Conservation (phyloP, 2,797 vertebrate genomes). For the Octomys mimax region DNA sequence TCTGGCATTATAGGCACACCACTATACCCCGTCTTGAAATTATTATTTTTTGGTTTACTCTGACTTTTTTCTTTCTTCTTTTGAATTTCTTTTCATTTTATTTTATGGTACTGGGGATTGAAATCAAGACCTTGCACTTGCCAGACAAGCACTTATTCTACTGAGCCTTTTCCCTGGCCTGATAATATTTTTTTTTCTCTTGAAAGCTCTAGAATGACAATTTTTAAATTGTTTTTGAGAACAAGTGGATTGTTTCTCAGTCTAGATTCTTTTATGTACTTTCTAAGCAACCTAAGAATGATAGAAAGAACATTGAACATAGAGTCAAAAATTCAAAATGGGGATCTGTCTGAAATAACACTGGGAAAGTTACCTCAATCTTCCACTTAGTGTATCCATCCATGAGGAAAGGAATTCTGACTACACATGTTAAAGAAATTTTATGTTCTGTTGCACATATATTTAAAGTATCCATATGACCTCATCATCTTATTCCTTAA, state of each 20-base stretch:
- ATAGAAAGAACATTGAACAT: neutral
- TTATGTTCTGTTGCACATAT: neutral
- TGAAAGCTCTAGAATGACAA: neutral
- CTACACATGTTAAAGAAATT: neutral
- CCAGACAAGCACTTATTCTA: too few species aligned
- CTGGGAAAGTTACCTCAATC: neutral
- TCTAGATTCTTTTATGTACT: neutral
- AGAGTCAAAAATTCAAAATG: neutral
- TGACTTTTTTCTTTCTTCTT: too few species aligned
- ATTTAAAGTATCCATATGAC: neutral
- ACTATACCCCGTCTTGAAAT: too few species aligned
- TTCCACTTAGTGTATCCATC: neutral
- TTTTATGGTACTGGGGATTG: too few species aligned
- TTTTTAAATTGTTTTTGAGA: slow-evolving; percentile 6
- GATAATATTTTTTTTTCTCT: neutral
- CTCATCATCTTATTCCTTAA: neutral
- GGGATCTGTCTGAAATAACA: neutral
- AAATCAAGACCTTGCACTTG: too few species aligned
- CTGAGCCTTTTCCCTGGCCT: too few species aligned
- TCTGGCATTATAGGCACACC: too few species aligned
- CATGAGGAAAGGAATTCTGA: neutral
- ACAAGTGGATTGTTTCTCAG: neutral
- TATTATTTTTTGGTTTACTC: too few species aligned
- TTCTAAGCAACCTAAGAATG: neutral
- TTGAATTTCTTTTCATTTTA: too few species aligned